A percentile compares a stretch with the other conserved stretches of the same genome.
Evolutionary conservation across 2,113 vertebrate genomes (phyloP).

Genomic region (Chiloscyllium plagiosum): DNA sequence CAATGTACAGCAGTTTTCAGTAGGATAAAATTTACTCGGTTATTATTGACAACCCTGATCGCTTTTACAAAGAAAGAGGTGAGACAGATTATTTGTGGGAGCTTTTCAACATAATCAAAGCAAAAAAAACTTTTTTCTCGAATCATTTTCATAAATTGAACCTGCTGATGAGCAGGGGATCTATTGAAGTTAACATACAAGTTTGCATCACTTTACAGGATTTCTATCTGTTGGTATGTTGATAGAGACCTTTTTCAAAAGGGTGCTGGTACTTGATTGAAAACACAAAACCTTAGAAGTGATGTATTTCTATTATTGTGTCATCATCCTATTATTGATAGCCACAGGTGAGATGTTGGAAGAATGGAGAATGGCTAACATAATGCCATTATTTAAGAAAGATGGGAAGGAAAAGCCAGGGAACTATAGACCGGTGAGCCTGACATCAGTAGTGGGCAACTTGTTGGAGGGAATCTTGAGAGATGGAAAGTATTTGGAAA

Average conservation of each 20-base stretch:
- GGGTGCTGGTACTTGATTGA: neutral
- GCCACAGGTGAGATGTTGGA: too few relatives aligned
- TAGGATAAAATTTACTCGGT: conserved; percentile 84
- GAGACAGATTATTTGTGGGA: conserved; percentile 37
- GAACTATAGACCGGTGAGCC: too few relatives aligned
- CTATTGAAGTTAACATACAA: neutral
- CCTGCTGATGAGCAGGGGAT: neutral
- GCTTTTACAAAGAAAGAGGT: conserved; percentile 94
- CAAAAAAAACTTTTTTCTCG: neutral
- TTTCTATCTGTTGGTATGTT: neutral
- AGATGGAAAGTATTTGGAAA: too few relatives aligned
- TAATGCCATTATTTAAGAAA: too few relatives aligned
- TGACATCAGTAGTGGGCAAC: too few relatives aligned
- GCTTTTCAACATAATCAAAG: neutral
- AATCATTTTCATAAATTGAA: neutral
- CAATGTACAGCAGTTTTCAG: conserved; percentile 86
- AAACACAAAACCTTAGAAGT: neutral
- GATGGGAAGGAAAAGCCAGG: too few relatives aligned
- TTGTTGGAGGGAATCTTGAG: too few relatives aligned
- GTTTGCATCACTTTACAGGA: neutral
- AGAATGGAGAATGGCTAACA: too few relatives aligned
- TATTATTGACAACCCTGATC: conserved; percentile 82
- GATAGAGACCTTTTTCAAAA: neutral
- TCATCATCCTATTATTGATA: too few relatives aligned
- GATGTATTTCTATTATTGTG: neutral